Conservation (phyloP, 64 coral and sea anemone species). For the Actinia tenebrosa region DNA sequence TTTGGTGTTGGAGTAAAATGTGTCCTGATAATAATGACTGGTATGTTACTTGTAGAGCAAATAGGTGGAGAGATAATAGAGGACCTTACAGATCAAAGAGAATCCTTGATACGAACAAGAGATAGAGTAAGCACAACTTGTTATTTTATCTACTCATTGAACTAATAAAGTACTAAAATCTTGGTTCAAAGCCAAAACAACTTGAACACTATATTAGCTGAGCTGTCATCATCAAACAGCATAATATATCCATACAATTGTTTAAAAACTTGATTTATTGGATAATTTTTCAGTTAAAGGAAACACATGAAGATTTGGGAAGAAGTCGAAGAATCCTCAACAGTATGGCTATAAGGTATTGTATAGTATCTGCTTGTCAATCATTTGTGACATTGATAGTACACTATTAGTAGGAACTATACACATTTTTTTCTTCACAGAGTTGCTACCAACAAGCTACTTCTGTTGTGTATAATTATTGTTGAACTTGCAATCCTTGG, state of each 20-base stretch:
- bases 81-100: constrained; percentile 69
- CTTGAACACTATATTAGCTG: too few species aligned
- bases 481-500: constrained; percentile 80
- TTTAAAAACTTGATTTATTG: background rate
- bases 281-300: constrained; percentile 52
- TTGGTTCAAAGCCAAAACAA: too few species aligned
- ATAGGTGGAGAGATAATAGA: constrained; percentile 98
- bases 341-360: constrained; percentile 92
- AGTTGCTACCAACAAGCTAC: constrained; percentile 88
- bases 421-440: constrained; percentile 33
- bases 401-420: too few species aligned
- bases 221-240: too few species aligned
- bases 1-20: background rate
- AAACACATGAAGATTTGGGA: constrained; percentile 74
- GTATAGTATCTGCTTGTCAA: background rate
- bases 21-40: background rate
- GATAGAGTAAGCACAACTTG: constrained; percentile 59
- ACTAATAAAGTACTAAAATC: too few species aligned
- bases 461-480: constrained; percentile 71
- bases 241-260: background rate
- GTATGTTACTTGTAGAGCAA: constrained; percentile 70
- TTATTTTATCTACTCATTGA: too few species aligned
- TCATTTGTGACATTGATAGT: background rate
- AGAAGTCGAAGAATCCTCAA: constrained; percentile 89
- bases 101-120: constrained; percentile 72